Conservation (phyloP, 2,888 invertebrate species). For the Drosophila mercatorum region DNA sequence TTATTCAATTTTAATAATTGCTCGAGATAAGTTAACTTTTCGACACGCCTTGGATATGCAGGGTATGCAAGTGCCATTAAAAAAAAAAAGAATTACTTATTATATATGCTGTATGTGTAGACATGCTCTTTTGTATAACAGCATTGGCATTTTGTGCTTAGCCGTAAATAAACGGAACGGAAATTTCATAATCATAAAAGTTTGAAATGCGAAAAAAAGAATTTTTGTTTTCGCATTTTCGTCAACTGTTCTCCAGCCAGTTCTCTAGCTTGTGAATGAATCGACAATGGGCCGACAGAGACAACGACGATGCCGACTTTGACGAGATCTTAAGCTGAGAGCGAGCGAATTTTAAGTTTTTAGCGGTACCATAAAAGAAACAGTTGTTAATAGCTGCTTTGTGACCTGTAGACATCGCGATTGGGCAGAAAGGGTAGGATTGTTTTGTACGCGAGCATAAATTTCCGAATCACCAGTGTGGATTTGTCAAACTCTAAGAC, state of each 20-base stretch:
- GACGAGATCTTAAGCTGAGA: conserved; percentile 39
- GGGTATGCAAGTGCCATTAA: conserved; percentile 47
- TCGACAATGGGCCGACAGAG: conserved; percentile 33
- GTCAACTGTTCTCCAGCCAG: conserved; percentile 42
- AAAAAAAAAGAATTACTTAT: conserved; percentile 48
- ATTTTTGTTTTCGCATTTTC: conserved; percentile 50
- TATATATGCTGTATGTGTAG: conserved; percentile 35
- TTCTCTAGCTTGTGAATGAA: conserved; percentile 55
- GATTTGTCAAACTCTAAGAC: neutral
- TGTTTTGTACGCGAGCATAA: neutral
- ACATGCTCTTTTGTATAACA: conserved; percentile 57
- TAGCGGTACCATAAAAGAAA: conserved; percentile 73
- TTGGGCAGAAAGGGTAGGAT: neutral
- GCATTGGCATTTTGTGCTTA: conserved; percentile 49
- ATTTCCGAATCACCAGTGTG: neutral
- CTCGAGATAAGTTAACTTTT: too few species aligned
- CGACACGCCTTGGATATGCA: neutral
- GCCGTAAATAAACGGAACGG: conserved; percentile 62
- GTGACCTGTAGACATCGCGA: neutral
- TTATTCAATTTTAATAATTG: neutral
- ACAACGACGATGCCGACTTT: conserved; percentile 13
- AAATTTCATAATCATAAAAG: conserved; percentile 75
- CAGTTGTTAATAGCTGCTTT: conserved; percentile 66
- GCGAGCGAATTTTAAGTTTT: conserved; percentile 39
- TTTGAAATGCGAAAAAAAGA: conserved; percentile 37